Evolutionary conservation across 1,140 invertebrate species (phyloP).

Genomic region (Papilio aristodemus): DNA sequence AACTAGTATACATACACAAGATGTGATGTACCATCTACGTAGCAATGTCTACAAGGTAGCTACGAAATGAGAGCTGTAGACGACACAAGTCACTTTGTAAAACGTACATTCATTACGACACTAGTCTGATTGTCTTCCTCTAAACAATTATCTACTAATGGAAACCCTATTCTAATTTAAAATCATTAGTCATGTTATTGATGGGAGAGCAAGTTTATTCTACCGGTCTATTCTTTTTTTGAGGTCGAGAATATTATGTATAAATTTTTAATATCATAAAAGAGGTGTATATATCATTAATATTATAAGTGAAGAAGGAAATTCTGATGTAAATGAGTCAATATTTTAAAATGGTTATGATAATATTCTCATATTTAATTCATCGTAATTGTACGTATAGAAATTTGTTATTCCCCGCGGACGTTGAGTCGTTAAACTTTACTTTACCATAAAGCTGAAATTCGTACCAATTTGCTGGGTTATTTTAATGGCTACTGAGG

Average conservation of each 20-base stretch:
- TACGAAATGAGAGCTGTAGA: neutral
- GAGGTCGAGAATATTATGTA: too few species aligned
- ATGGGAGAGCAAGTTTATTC: too few species aligned
- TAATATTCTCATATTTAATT: constrained; percentile 16
- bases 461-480: constrained; percentile 9
- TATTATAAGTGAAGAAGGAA: neutral
- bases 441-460: constrained; percentile 18
- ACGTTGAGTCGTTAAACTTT: constrained; percentile 7
- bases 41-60: neutral
- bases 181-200: too few species aligned
- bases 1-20: too few species aligned
- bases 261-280: too few species aligned
- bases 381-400: constrained; percentile 11
- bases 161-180: too few species aligned
- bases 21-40: too few species aligned
- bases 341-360: constrained; percentile 3
- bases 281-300: too few species aligned
- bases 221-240: too few species aligned
- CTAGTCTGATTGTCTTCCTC: too few species aligned
- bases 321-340: neutral
- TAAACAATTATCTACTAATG: too few species aligned
- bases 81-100: neutral
- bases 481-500: constrained; percentile 10
- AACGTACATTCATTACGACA: too few species aligned
- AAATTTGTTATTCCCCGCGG: constrained; percentile 4